phyloP scores from a whole-genome alignment of 1,140 invertebrate species.

The Danaus plexippus region DNA sequence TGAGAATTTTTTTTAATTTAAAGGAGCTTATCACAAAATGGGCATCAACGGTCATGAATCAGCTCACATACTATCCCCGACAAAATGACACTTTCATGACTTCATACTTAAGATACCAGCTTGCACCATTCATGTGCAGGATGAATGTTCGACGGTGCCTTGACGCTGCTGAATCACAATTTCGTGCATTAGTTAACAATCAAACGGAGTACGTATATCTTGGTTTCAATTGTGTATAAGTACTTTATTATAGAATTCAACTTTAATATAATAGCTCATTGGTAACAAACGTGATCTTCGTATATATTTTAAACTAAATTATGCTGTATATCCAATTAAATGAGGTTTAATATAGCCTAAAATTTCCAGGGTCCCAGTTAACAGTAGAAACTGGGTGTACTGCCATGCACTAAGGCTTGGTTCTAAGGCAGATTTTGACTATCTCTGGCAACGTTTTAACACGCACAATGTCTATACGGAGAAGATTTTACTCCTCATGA shows the following conservation, averaged over 20 bases:
- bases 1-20: neutral
- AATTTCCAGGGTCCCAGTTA: constrained; percentile 64
- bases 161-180: constrained; percentile 31
- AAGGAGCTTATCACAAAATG: constrained; percentile 36
- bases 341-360: constrained; percentile 4
- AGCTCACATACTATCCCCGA: constrained; percentile 36
- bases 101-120: constrained; percentile 47
- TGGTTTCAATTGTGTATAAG: too few species aligned
- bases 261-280: too few species aligned
- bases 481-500: constrained; percentile 65
- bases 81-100: constrained; percentile 42
- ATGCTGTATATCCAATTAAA: neutral
- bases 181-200: constrained; percentile 23
- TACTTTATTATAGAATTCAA: too few species aligned
- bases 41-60: constrained; percentile 31
- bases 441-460: constrained; percentile 68
- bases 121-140: constrained; percentile 49
- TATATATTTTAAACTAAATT: neutral
- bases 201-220: constrained; percentile 33
- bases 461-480: constrained; percentile 66
- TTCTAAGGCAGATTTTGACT: constrained; percentile 58
- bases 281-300: neutral
- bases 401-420: constrained; percentile 73
- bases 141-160: constrained; percentile 33
- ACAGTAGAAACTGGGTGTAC: constrained; percentile 74